phyloP scores from a whole-genome alignment of 2,113 vertebrate species.

The Herpailurus yagouaroundi region DNA sequence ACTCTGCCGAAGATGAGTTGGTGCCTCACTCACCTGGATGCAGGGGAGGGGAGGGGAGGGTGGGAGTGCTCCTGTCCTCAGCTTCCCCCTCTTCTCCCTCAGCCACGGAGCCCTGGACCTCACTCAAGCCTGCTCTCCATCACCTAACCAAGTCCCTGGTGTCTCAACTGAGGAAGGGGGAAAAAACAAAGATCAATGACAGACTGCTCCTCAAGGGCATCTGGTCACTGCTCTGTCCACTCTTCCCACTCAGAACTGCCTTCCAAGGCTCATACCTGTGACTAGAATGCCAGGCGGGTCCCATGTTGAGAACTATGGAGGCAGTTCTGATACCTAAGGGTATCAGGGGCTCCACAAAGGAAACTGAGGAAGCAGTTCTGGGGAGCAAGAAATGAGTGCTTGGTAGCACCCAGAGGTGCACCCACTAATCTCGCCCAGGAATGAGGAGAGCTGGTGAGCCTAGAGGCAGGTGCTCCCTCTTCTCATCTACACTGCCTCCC shows the following conservation, averaged over 20 bases:
- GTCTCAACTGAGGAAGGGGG: neutral
- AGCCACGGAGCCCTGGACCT: neutral
- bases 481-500: neutral
- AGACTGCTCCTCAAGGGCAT: fast-evolving
- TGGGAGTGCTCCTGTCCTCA: neutral
- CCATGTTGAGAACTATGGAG: neutral
- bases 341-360: neutral
- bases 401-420: neutral
- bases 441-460: neutral
- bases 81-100: neutral
- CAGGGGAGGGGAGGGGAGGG: fast-evolving
- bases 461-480: neutral
- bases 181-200: neutral
- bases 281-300: neutral
- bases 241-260: neutral
- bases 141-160: neutral
- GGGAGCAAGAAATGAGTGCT: neutral
- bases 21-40: neutral
- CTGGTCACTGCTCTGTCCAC: neutral
- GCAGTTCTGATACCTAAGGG: neutral
- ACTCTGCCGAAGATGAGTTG: neutral
- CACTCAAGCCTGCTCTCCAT: neutral
- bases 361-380: neutral
- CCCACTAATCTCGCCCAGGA: neutral
- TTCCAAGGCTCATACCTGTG: neutral